Evolutionary conservation across 2,797 vertebrate species (phyloP), one percentile per base, ranked within the genome.

Genomic region (Octomys mimax): DNA sequence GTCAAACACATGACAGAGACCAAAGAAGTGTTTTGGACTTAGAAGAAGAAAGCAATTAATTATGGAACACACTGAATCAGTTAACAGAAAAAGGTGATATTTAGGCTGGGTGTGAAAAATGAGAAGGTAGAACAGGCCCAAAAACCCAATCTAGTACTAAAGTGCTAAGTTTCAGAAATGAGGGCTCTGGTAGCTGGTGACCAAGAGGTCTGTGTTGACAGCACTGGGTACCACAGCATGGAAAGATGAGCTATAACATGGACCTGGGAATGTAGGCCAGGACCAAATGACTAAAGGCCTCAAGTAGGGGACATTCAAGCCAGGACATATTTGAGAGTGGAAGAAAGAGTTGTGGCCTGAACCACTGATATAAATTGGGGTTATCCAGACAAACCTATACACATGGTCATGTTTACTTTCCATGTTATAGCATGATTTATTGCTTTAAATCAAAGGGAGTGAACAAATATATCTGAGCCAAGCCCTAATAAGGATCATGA

Each of bases 21-120:
- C 31, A 68, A 66, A 78, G 62, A 81, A 68, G 7, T 49, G 22
- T 28, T 93, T 57, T 66, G 54, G 19, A 19, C 70, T 42, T 59
- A 86, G 68, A 81, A 87, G 28, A 36, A 92, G 28, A 87, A 77
- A 89, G 18, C 13, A 87, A 42, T 81, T 71, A 86, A 83, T 77
- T 87, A 6, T 28, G 31, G 31, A 78, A 10, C 26, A 73, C 80
- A 42, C 3, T 73, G 46, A 89, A 57, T 64, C 71, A n/a, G 8
- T 24, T 33, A 90, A n/a, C 82, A 90, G 12, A 33, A 75, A 16
- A 59, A 52, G 14, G 14, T 75, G 8, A 21, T 18, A 77, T 91
- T 28, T 77, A 66, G 96, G 62, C n/a, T 79, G 13, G 6, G 12
- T 80, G 66, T 89, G 14, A 94, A 92, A 89, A 14, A 84, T 42